phyloP scores from a whole-genome alignment of 1,140 invertebrate species.

The Ceratosolen fusciceps region DNA sequence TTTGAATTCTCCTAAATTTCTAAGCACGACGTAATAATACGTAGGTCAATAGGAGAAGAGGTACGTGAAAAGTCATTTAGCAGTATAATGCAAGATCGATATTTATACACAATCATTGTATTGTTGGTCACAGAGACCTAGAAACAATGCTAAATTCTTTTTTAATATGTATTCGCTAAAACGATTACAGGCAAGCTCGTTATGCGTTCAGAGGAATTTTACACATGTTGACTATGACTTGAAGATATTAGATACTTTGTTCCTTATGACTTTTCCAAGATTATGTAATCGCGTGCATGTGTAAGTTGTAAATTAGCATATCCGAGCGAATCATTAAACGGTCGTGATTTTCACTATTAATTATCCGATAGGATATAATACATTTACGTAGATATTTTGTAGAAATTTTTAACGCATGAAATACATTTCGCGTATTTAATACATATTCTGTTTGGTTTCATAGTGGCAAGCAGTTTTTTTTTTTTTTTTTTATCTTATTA shows the following conservation, averaged over 20 bases:
- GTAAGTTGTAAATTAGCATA: neutral
- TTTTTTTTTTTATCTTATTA: too few relatives aligned
- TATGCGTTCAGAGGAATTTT: neutral
- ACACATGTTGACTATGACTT: neutral
- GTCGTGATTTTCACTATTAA: too few relatives aligned
- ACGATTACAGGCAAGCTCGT: neutral
- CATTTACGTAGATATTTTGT: too few relatives aligned
- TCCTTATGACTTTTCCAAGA: neutral
- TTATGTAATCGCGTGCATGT: neutral
- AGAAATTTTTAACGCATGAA: too few relatives aligned
- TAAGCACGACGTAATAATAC: too few relatives aligned
- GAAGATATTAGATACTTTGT: neutral
- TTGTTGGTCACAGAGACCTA: neutral
- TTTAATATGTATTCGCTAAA: neutral
- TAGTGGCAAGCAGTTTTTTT: too few relatives aligned
- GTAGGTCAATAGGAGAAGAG: constrained; percentile 18
- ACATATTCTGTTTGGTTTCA: too few relatives aligned
- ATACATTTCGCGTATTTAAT: too few relatives aligned
- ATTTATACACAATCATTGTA: neutral
- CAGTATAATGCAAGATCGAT: neutral
- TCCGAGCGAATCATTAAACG: neutral
- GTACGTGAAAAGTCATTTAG: neutral
- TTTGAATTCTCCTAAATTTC: constrained; percentile 6
- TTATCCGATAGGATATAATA: too few relatives aligned
- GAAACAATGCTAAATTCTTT: neutral